Evolutionary conservation across 1,140 invertebrate genomes (phyloP), one percentile per base, ranked within the genome.

Genomic region (Aradophagus sp.): DNA sequence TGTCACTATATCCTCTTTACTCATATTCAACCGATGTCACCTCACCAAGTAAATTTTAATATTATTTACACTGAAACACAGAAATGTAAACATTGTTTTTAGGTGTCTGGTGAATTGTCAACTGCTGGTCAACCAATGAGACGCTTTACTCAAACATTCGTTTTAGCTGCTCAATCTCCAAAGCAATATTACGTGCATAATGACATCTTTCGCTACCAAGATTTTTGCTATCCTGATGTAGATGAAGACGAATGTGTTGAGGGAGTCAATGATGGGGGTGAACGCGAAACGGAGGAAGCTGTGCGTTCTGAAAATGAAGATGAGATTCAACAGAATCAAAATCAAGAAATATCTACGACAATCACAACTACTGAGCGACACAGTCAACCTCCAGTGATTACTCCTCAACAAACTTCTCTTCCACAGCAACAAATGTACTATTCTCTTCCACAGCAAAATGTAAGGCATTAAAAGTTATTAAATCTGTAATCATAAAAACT

Each of bases 141-240:
- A 19, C 91, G 96, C 10, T 99, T 99, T 85, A 97, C 97, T 76
- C 97, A 99, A 86, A 98, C 97, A 0, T 99, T 99, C 87, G 96
- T 99, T 8, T 84, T 99, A 78, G 96, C 94, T 36, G 93, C 94
- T 26, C 95, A 97, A 86, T 93, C 93, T 35, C 95, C 96, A 14
- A 97, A 97, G 87, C 96, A 97, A 86, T 99, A 97, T 87, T 99
- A 98, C 80, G 97, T 99, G 12, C 95, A 97, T 80, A 99, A 99
- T 87, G 97, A 99, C 85, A 98, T 99, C 79, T 99, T 99, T 86
- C 93, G 97, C 45, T 99, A 99, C 82, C 97, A 98, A 74, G 84
- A 86, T 32, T 74, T 84, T 50, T 83, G 82, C 12, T 85, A 82
- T 32, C 74, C 77, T 0, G 94, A 96, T 76, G 93, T 94, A 73